These are phyloP conservation scores for Drosophila paranaensis DNA, from an alignment of 2,888 invertebrate genomes.

Conservation along the genomic window DNA sequence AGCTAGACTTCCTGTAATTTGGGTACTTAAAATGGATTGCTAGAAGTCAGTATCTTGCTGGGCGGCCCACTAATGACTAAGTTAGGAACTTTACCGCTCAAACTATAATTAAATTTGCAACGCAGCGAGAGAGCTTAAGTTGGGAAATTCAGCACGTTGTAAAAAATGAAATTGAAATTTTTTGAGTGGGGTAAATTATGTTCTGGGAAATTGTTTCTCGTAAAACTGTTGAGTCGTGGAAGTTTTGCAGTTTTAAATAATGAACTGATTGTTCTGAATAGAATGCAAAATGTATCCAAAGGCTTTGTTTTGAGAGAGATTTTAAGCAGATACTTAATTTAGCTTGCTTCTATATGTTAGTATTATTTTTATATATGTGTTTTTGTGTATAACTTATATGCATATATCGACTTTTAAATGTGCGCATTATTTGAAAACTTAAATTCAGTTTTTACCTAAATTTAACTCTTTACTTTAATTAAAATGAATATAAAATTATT, in stretches of 20 bases:
- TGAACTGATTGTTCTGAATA: neutral
- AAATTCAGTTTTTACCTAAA: too few species aligned
- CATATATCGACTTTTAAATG: too few species aligned
- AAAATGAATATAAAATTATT: neutral
- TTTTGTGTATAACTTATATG: too few species aligned
- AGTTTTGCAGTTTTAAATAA: neutral
- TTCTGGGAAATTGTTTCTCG: neutral
- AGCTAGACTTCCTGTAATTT: slow-evolving; percentile 21
- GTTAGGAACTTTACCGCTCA: slow-evolving; percentile 26
- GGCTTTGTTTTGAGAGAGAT: too few species aligned
- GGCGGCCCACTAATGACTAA: slow-evolving; percentile 40
- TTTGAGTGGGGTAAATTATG: neutral
- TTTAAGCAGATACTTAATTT: too few species aligned
- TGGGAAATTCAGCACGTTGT: neutral
- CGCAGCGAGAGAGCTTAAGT: neutral
- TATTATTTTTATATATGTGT: too few species aligned
- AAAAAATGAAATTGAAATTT: neutral
- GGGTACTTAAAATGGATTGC: slow-evolving; percentile 23
- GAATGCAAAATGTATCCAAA: neutral
- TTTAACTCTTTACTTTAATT: too few species aligned
- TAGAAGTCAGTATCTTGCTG: slow-evolving; percentile 6
- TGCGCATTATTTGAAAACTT: too few species aligned
- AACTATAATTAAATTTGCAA: slow-evolving; percentile 38
- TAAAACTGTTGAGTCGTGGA: neutral
- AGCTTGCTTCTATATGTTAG: too few species aligned